Base-by-base conservation (phyloP, 2,797 vertebrate genomes). In the Tokudaia muenninki region DNA sequence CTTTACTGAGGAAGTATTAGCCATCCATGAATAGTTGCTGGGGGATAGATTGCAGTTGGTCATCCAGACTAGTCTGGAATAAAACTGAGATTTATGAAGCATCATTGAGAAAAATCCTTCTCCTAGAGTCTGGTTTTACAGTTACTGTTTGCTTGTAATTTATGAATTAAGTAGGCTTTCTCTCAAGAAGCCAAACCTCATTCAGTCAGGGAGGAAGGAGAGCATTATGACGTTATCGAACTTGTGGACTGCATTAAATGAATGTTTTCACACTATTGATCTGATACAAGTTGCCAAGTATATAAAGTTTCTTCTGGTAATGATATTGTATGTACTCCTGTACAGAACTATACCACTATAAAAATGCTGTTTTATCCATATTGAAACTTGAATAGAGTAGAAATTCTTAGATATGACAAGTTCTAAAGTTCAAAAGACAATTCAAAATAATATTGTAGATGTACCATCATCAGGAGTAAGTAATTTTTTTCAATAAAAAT, bases 401-500 rank as follows among this genome's bases (percentile, higher is more conserved):
- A 91, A 77, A 14, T 67, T 17, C 26, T 63, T 12, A 84, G 8
- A 55, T 29, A 52, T 37, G 65, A 96, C 5, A 95, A 92, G 34
- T 21, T 21, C n/a, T 72, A 21, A 37, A 9, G n/a, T 72, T 72
- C n/a, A 81, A 83, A 24, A 67, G 9, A 61, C 78, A n/a, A 83
- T 57, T 80, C 2, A 82, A 11, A 17, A 52, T 44, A 74, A 94
- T 55, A 79, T 55, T 31, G 9, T 50, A 19, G 3, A 78, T 34
- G 47, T 41, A 16, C 0, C 16, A 57, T 24, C 79, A 61, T 47
- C 9, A 19, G 12, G 34, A 9, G 14, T 10, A 81, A 92, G 22
- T 82, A 79, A 41, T 19, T 31, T 67, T 88, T 92, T 92, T 93
- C 17, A 70, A n/a, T 34, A 75, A 75, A 63, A 61, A 77, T 87